A percentile compares a stretch with the other conserved stretches of the same genome.
These are phyloP conservation scores for Tenebrio molitor DNA, from an alignment of 1,140 invertebrate species.

Conservation along the genomic window DNA sequence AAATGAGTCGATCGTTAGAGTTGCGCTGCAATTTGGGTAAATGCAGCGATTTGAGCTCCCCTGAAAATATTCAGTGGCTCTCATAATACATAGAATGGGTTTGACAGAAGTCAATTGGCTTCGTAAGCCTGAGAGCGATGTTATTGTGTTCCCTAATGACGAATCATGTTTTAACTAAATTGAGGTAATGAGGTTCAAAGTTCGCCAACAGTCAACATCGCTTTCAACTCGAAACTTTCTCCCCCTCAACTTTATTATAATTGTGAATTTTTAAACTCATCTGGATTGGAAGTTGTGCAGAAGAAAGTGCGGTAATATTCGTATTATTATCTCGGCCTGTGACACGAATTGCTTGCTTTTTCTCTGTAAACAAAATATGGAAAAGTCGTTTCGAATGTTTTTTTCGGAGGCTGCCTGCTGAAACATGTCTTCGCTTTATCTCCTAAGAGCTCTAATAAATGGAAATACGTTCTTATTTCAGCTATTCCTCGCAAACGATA, in stretches of 20 bases:
- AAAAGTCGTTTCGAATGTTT: slow-evolving; percentile 27
- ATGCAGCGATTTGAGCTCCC: slow-evolving; percentile 9
- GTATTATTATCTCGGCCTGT: background rate
- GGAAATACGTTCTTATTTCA: slow-evolving; percentile 53
- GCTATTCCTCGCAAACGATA: slow-evolving; percentile 52
- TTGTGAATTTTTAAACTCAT: slow-evolving; percentile 39
- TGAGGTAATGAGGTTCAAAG: slow-evolving; percentile 62
- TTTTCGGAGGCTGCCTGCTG: background rate
- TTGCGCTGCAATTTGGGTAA: slow-evolving; percentile 12
- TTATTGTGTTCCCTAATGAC: slow-evolving; percentile 60
- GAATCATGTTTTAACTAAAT: slow-evolving; percentile 64
- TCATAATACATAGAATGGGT: slow-evolving; percentile 46
- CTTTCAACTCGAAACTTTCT: slow-evolving; percentile 47
- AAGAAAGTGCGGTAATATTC: slow-evolving; percentile 10
- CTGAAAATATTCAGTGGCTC: slow-evolving; percentile 36
- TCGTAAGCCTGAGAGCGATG: slow-evolving; percentile 60
- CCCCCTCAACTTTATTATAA: slow-evolving; percentile 46
- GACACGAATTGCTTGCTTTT: slow-evolving; percentile 8
- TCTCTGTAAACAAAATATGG: background rate
- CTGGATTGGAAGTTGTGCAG: slow-evolving; percentile 1
- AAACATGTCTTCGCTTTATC: slow-evolving; percentile 38
- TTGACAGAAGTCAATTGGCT: slow-evolving; percentile 61
- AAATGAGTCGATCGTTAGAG: slow-evolving; percentile 21
- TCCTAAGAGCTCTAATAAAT: slow-evolving; percentile 53
- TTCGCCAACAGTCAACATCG: slow-evolving; percentile 52